Evolutionary conservation across 2,888 invertebrate species (phyloP).

Genomic region (Dryomyza anilis): DNA sequence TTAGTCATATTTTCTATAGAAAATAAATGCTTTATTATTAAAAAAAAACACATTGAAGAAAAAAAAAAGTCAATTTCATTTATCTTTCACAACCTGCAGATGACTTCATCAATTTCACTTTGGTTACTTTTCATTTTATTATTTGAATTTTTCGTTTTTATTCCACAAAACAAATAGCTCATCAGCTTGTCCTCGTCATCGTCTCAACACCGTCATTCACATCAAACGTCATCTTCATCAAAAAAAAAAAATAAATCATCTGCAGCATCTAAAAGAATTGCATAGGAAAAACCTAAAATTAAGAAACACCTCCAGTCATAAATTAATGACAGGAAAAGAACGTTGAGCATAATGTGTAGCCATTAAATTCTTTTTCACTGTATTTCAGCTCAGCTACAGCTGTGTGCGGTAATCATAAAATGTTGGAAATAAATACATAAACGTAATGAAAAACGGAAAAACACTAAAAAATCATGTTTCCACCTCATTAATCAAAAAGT

Average conservation of each 20-base stretch:
- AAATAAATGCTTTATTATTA: too few species aligned
- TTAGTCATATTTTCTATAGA: too few species aligned
- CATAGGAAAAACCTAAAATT: neutral
- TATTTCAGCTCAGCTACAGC: neutral
- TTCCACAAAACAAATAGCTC: too few species aligned
- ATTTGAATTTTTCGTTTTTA: too few species aligned
- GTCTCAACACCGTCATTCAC: neutral
- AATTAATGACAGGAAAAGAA: neutral
- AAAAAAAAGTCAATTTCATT: neutral
- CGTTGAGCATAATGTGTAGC: neutral
- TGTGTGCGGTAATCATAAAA: conserved; percentile 17
- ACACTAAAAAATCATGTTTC: conserved; percentile 34
- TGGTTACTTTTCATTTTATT: too few species aligned
- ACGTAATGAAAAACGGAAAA: conserved; percentile 26
- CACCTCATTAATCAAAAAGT: conserved; percentile 39
- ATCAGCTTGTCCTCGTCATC: neutral
- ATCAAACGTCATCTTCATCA: neutral
- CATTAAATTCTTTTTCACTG: neutral
- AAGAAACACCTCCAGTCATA: neutral
- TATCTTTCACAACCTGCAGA: neutral
- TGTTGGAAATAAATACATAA: conserved; percentile 16
- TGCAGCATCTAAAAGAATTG: neutral
- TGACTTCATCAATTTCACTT: too few species aligned
- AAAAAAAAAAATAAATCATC: neutral
- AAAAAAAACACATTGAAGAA: neutral